A percentile compares a stretch with the other conserved stretches of the same genome.
Conservation (phyloP, 2,113 vertebrate species). For the Balaeniceps rex region DNA sequence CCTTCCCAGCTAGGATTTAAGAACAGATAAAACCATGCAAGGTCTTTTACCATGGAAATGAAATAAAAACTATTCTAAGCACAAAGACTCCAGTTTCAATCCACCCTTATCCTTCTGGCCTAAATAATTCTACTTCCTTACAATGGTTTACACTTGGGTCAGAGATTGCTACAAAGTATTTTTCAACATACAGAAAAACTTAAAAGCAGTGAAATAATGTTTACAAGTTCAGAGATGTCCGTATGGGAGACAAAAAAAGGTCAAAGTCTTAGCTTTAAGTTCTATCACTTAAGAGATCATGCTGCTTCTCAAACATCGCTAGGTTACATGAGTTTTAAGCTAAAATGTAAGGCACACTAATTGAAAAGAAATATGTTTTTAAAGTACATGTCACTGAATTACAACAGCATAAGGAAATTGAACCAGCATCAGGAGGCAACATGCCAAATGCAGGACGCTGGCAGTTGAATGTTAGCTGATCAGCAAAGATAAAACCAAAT, state of each 20-base stretch:
- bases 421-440: neutral
- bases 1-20: neutral
- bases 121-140: neutral
- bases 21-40: neutral
- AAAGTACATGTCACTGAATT: neutral
- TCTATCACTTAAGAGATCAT: neutral
- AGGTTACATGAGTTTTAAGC: neutral
- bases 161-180: neutral
- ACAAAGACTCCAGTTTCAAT: neutral
- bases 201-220: neutral
- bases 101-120: neutral
- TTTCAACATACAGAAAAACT: neutral
- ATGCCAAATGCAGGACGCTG: neutral
- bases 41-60: neutral
- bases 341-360: neutral
- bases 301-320: neutral
- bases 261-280: neutral
- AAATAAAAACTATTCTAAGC: neutral
- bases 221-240: neutral
- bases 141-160: neutral
- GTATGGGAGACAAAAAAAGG: neutral
- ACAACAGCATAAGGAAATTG: neutral
- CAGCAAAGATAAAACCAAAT: neutral
- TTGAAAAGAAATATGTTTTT: neutral
- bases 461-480: neutral